Evolutionary conservation across 2,888 invertebrate species (phyloP).

Genomic region (Neoascia interrupta): DNA sequence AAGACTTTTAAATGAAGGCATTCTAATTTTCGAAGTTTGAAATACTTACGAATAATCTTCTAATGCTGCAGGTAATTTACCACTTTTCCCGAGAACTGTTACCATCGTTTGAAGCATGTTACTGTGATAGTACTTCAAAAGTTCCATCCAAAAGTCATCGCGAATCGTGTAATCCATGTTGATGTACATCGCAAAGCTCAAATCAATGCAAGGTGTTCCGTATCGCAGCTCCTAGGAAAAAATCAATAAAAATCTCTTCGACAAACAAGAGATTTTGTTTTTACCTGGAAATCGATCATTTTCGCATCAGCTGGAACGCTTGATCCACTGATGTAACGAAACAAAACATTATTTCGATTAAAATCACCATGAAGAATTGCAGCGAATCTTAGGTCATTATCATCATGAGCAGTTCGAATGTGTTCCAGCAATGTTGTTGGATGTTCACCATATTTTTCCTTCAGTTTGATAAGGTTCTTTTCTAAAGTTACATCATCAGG

Average conservation of each 20-base stretch:
- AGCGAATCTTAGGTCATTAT: constrained; percentile 73
- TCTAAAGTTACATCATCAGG: constrained; percentile 69
- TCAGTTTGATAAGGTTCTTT: constrained; percentile 71
- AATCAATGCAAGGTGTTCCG: constrained; percentile 76
- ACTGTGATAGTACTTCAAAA: constrained; percentile 74
- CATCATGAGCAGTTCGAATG: constrained; percentile 71
- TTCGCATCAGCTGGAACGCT: constrained; percentile 71
- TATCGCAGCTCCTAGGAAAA: constrained; percentile 74
- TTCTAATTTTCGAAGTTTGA: not conserved
- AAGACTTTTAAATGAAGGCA: not conserved
- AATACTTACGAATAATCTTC: constrained; percentile 5
- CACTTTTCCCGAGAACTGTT: constrained; percentile 71
- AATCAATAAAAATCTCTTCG: not conserved
- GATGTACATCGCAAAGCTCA: constrained; percentile 78
- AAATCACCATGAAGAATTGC: constrained; percentile 78
- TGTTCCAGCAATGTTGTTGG: constrained; percentile 75
- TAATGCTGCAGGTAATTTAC: constrained; percentile 6
- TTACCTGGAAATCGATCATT: constrained; percentile 78
- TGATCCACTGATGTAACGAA: constrained; percentile 71
- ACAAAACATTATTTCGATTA: constrained; percentile 79
- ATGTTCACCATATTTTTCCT: constrained; percentile 72
- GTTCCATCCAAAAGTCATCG: constrained; percentile 71
- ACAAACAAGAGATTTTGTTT: not conserved
- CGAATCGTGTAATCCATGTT: constrained; percentile 74
- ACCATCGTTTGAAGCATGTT: constrained; percentile 73